Conservation (phyloP, 2,888 invertebrate species). For the Cacoxenus indagator region DNA sequence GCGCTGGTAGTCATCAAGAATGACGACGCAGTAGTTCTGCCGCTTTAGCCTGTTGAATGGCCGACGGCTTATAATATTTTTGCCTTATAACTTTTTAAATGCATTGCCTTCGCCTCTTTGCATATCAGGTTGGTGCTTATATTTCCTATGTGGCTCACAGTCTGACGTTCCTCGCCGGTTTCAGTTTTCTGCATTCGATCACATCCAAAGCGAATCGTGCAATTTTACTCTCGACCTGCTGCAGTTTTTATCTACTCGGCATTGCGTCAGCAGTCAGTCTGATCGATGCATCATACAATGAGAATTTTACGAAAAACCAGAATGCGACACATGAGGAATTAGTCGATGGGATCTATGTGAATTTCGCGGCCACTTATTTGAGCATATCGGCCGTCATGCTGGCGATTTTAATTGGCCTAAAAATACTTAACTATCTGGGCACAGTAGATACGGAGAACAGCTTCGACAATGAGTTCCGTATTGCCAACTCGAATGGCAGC, state of each 20-base stretch:
- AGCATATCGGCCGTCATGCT: conserved; percentile 48
- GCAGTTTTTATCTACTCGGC: conserved; percentile 62
- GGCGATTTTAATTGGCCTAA: conserved; percentile 53
- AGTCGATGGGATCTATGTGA: conserved; percentile 58
- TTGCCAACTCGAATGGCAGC: conserved; percentile 64
- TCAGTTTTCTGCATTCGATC: conserved; percentile 62
- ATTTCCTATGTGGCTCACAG: conserved; percentile 66
- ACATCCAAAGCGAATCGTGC: conserved; percentile 57
- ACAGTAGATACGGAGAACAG: conserved; percentile 62
- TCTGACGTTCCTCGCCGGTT: conserved; percentile 59
- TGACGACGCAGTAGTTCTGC: no score
- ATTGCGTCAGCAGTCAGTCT: conserved; percentile 60
- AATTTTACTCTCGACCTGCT: conserved; percentile 56
- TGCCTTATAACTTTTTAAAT: no score
- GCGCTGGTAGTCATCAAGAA: no score
- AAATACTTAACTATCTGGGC: conserved; percentile 57
- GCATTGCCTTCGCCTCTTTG: background rate
- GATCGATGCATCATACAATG: conserved; percentile 51
- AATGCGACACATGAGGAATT: conserved; percentile 41
- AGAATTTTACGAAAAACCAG: conserved; percentile 41
- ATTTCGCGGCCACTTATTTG: conserved; percentile 62
- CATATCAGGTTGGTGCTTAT: conserved; percentile 65
- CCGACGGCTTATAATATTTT: no score
- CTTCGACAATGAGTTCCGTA: conserved; percentile 63
- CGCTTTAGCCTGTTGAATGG: no score